These are phyloP conservation scores for Phymorhynchus buccinoides DNA, from an alignment of 1,140 invertebrate species.

Conservation along the genomic window DNA sequence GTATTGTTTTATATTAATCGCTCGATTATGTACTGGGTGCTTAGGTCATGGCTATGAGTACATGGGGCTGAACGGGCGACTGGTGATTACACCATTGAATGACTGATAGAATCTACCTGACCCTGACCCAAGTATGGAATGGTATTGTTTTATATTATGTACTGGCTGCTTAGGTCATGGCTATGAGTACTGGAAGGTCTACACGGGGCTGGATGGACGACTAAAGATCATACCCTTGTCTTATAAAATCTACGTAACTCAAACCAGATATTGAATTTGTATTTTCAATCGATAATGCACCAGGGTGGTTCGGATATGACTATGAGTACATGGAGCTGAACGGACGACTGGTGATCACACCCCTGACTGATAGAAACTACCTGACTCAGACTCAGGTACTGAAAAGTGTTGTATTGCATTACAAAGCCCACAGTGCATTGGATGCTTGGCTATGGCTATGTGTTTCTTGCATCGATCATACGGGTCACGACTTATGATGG, in stretches of 20 bases:
- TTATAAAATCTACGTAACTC: slow-evolving; percentile 89
- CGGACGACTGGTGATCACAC: slow-evolving; percentile 89
- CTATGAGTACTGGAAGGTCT: too few relatives aligned
- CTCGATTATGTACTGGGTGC: slow-evolving; percentile 86
- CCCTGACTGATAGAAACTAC: slow-evolving; percentile 90
- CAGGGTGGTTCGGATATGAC: slow-evolving; percentile 89
- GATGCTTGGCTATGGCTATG: slow-evolving; percentile 91
- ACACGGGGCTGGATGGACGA: slow-evolving; percentile 89
- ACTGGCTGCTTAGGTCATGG: slow-evolving; percentile 88
- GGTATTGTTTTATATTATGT: slow-evolving; percentile 77
- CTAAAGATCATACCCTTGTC: slow-evolving; percentile 93
- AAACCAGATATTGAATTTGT: too few relatives aligned
- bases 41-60: slow-evolving; percentile 94
- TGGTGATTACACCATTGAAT: slow-evolving; percentile 91
- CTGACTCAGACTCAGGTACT: slow-evolving; percentile 84
- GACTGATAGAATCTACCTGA: slow-evolving; percentile 90
- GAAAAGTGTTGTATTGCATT: too few relatives aligned
- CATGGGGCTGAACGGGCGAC: slow-evolving; percentile 89
- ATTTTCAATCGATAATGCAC: slow-evolving; percentile 87
- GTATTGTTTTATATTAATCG: too few relatives aligned
- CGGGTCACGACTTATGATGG: slow-evolving; percentile 86
- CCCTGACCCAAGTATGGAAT: slow-evolving; percentile 83
- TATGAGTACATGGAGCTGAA: slow-evolving; percentile 95
- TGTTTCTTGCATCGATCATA: slow-evolving; percentile 94
- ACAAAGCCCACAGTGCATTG: too few relatives aligned